A percentile compares a stretch with the other conserved stretches of the same genome.
Conservation (phyloP, 2,888 invertebrate species). For the Acanthosoma haemorrhoidale region DNA sequence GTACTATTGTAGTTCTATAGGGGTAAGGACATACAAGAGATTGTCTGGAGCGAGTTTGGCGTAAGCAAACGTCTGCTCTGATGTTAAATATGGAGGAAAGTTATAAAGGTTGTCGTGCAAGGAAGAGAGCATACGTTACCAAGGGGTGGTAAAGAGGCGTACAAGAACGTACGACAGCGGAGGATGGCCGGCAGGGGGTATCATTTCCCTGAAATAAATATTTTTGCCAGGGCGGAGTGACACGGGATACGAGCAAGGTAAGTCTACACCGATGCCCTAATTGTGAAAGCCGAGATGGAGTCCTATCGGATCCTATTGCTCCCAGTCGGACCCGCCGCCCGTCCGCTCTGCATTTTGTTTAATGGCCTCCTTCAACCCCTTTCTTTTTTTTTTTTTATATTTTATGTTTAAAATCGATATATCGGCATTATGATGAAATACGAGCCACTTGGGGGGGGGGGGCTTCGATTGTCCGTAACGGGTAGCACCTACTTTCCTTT, state of each 20-base stretch:
- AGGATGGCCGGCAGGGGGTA: background rate
- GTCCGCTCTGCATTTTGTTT: background rate
- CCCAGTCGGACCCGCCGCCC: background rate
- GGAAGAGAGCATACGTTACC: too few species aligned
- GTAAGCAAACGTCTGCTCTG: too few species aligned
- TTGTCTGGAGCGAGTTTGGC: too few species aligned
- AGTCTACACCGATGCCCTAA: slow-evolving; percentile 9
- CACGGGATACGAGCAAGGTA: background rate
- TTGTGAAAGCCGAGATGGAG: slow-evolving; percentile 1
- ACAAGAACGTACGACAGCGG: background rate
- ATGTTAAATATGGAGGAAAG: too few species aligned
- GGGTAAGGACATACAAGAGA: too few species aligned
- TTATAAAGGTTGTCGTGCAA: too few species aligned
- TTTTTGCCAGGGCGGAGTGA: background rate
- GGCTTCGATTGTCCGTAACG: background rate
- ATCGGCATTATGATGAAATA: background rate
- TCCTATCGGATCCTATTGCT: slow-evolving; percentile 10
- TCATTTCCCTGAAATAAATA: slow-evolving; percentile 10
- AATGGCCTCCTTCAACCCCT: background rate
- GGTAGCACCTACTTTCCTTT: too few species aligned
- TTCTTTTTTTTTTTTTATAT: background rate
- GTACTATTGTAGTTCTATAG: too few species aligned
- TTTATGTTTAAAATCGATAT: background rate
- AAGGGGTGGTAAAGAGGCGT: background rate
- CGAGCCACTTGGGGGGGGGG: background rate